Evolutionary conservation across 2,797 vertebrate genomes (phyloP).

Genomic region (Hoplostethus atlanticus): DNA sequence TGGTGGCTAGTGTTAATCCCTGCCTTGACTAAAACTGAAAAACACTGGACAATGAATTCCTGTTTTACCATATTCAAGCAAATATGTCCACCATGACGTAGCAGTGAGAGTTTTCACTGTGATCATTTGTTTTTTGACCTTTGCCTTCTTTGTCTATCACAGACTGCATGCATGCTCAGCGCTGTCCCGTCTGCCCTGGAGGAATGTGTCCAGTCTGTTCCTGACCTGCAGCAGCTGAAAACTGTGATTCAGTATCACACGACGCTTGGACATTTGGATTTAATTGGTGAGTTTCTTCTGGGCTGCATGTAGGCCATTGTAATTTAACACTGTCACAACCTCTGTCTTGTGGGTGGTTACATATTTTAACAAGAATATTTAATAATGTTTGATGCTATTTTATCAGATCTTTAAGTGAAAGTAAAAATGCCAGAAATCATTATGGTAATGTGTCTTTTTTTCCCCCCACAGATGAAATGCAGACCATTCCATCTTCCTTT

Average conservation of each 20-base stretch:
- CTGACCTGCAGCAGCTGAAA: constrained; percentile 73
- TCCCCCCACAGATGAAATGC: constrained; percentile 64
- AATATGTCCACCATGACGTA: no score
- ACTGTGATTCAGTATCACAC: constrained; percentile 70
- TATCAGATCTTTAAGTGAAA: not conserved
- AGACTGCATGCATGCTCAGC: constrained; percentile 77
- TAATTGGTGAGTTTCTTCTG: constrained; percentile 61
- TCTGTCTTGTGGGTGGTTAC: not conserved
- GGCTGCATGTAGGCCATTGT: not conserved
- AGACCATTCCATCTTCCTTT: constrained; percentile 72
- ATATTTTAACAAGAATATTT: no score
- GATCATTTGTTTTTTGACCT: constrained; percentile 1
- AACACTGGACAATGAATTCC: no score
- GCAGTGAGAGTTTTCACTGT: not conserved
- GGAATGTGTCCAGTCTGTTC: constrained; percentile 79
- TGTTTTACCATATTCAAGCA: no score
- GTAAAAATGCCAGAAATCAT: not conserved
- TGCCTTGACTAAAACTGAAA: no score
- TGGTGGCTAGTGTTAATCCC: not conserved
- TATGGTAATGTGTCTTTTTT: not conserved
- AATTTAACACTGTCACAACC: not conserved
- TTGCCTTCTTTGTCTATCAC: not conserved
- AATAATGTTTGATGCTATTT: not conserved
- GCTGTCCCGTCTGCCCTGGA: constrained; percentile 75
- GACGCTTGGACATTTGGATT: constrained; percentile 67